Evolutionary conservation across 2,113 vertebrate genomes (phyloP).

Genomic region (Chloropsis cyanopogon): DNA sequence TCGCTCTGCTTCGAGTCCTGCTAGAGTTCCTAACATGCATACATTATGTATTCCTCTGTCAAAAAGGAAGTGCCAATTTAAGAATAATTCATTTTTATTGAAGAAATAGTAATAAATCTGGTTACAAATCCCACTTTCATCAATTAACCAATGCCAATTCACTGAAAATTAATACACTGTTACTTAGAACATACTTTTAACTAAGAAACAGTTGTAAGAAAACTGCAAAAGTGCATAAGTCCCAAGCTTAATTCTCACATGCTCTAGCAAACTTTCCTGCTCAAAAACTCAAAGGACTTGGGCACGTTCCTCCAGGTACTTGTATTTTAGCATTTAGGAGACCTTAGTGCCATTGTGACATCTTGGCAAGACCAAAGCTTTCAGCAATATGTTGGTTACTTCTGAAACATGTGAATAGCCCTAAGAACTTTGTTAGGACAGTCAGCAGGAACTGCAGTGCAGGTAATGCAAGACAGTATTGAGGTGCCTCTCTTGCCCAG

Average conservation of each 20-base stretch:
- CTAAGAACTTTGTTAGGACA: not conserved
- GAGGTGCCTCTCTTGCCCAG: not conserved
- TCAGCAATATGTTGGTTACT: not conserved
- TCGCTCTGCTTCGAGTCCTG: not conserved
- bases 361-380: not conserved
- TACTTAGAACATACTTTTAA: not conserved
- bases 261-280: not conserved
- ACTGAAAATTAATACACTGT: not conserved
- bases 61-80: not conserved
- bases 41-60: not conserved
- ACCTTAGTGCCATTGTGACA: not conserved
- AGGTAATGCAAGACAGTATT: not conserved
- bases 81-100: not conserved
- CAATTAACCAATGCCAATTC: not conserved
- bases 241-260: not conserved
- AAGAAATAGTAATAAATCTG: not conserved
- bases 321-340: not conserved
- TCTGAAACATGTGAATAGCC: not conserved
- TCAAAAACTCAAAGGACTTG: not conserved
- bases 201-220: not conserved
- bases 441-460: not conserved
- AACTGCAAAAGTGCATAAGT: not conserved
- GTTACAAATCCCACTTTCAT: not conserved
- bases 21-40: not conserved
- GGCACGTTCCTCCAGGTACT: not conserved